Base-by-base conservation (phyloP, 2,113 vertebrate species). In the Motacilla tschutschensis region DNA sequence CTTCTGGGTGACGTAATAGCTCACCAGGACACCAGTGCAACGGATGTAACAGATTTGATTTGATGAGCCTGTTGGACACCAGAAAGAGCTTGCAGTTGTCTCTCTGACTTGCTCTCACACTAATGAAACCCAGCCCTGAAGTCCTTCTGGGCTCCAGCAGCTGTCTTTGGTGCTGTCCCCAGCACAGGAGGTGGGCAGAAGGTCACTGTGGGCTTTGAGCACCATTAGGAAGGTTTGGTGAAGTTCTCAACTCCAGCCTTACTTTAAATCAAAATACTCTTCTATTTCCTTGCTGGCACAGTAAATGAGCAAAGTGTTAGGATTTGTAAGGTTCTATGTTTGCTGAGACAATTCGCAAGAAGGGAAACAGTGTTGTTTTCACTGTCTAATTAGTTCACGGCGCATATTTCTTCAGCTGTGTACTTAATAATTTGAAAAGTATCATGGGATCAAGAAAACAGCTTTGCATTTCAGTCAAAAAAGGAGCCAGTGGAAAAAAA, bases 11-110 rank as follows among this genome's bases (percentile, higher is more conserved):
- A 93, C 90, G 94, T 92, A 87, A 62, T 48, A 91, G 6, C 88
- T 77, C 92, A 64, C 87, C 87, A 94, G 93, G 92, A 74, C 46
- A 64, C 69, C 89, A 71, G 41, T 47, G 81, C 75, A 83, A 10
- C 69, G 88, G 90, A 95, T 94, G 82, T 79, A 94, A 87, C 58
- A 83, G 86, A n/a, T 79, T 90, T 64, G 69, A 50, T 60, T 83
- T 87, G 86, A 94, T 15, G 79, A 93, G 88, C 46, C 57, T 80
- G n/a, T 91, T 90, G 87, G 87, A 93, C 90, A 87, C 0, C 9
- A 76, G 90, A 18, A 72, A 28, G 77, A 85, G 38, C 84, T 79
- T 36, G 14, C 50, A 74, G 41, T 86, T 88, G 79, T 80, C 40
- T 75, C 47, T 85, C 55, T 64, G 53, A 50, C 58, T 91, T 69